Conservation (phyloP, 2,797 vertebrate species). For the Lepidocolaptes lacrymiger region DNA sequence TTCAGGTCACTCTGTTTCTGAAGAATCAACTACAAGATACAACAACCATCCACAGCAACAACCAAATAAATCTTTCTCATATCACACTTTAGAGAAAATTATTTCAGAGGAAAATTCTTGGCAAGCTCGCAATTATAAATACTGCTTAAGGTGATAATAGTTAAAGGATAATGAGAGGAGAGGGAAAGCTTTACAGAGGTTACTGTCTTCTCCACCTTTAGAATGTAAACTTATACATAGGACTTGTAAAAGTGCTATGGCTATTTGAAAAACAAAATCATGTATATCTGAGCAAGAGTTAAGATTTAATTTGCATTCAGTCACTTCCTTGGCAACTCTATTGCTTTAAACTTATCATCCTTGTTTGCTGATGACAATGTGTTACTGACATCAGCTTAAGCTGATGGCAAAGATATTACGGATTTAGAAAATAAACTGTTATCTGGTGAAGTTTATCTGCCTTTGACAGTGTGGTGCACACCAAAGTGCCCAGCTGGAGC, state of each 20-base stretch:
- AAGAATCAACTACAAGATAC: not conserved
- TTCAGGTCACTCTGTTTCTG: not conserved
- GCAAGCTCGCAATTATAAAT: not conserved
- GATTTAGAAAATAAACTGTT: not conserved
- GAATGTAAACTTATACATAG: not conserved
- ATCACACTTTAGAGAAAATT: not conserved
- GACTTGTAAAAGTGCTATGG: not conserved
- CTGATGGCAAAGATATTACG: not conserved
- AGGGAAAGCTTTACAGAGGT: not conserved
- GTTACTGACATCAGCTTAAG: conserved; percentile 37
- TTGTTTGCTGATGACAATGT: conserved; percentile 29
- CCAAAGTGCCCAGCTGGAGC: not conserved
- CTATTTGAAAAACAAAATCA: not conserved
- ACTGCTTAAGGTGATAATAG: not conserved
- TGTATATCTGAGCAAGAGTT: not conserved
- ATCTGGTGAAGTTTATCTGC: not conserved
- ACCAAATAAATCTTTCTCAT: not conserved
- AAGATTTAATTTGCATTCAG: not conserved
- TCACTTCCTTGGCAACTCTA: conserved; percentile 1
- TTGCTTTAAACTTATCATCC: conserved; percentile 4
- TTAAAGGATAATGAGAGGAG: not conserved
- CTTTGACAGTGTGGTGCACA: not conserved
- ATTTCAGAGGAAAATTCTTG: not conserved
- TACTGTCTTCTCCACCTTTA: not conserved
- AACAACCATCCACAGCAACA: not conserved